These are phyloP conservation scores for Synanthedon formicaeformis DNA, from an alignment of 2,888 invertebrate genomes.

Conservation along the genomic window DNA sequence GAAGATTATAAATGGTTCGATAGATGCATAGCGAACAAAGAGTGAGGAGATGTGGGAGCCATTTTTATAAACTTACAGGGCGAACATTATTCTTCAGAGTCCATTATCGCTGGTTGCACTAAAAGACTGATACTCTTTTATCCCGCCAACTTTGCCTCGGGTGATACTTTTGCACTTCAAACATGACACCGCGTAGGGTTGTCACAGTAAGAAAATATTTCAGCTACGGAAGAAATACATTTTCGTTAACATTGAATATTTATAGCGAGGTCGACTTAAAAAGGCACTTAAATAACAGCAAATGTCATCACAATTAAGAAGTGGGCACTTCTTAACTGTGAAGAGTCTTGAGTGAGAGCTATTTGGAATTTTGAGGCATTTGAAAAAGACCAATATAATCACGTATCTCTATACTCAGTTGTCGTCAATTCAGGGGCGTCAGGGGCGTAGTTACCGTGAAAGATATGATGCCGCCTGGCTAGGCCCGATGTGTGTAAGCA, in stretches of 20 bases:
- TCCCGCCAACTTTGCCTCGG: background rate
- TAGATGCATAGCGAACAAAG: background rate
- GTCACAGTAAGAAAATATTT: background rate
- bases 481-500: too few relatives aligned
- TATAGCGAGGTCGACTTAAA: too few relatives aligned
- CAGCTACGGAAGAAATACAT: background rate
- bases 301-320: too few relatives aligned
- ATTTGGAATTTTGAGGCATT: too few relatives aligned
- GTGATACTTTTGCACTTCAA: background rate
- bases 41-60: background rate
- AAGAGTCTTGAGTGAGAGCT: too few relatives aligned
- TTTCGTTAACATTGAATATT: background rate
- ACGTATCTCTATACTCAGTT: too few relatives aligned
- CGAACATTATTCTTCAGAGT: constrained; percentile 7
- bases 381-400: too few relatives aligned
- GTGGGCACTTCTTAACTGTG: too few relatives aligned
- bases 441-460: too few relatives aligned
- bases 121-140: constrained; percentile 7
- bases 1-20: background rate
- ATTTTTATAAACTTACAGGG: constrained; percentile 7
- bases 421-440: too few relatives aligned
- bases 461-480: too few relatives aligned
- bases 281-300: too few relatives aligned
- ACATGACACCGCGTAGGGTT: background rate
- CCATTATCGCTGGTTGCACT: constrained; percentile 9